Evolutionary conservation across 2,888 invertebrate species (phyloP).

Genomic region (Troides aeacus): DNA sequence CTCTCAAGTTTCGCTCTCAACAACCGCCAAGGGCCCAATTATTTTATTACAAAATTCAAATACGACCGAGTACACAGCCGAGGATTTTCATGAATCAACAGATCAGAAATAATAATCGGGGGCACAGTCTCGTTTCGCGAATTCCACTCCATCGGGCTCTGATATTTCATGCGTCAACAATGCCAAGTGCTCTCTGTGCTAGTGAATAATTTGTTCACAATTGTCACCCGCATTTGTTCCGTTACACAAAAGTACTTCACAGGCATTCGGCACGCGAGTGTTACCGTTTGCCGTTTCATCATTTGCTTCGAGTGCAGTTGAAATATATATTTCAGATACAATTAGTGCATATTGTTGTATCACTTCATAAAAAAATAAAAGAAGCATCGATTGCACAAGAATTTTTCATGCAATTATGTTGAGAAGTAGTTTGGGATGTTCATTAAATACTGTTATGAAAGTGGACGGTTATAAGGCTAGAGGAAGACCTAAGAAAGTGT

Average conservation of each 20-base stretch:
- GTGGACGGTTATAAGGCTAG: too few species aligned
- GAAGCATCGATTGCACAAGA: too few species aligned
- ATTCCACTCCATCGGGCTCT: conserved; percentile 44
- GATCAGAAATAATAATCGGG: conserved; percentile 52
- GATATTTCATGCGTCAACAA: conserved; percentile 68
- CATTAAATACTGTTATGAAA: too few species aligned
- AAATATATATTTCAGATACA: background rate
- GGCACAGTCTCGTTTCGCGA: conserved; percentile 45
- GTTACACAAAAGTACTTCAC: conserved; percentile 5
- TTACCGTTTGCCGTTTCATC: conserved; percentile 2
- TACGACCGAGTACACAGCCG: background rate
- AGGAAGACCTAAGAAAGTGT: too few species aligned
- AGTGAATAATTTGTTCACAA: conserved; percentile 70
- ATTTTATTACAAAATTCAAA: conserved; percentile 9
- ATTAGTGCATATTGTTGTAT: background rate
- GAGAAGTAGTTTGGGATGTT: too few species aligned
- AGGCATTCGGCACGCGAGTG: background rate
- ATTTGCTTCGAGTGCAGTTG: background rate
- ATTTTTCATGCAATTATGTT: too few species aligned
- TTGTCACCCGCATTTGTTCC: conserved; percentile 47
- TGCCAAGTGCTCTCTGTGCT: conserved; percentile 60
- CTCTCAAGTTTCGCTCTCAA: background rate
- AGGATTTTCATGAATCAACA: conserved; percentile 2
- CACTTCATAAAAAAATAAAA: background rate
- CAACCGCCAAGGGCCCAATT: conserved; percentile 11